Conservation (phyloP, 2,797 vertebrate species). For the Platalea minor region DNA sequence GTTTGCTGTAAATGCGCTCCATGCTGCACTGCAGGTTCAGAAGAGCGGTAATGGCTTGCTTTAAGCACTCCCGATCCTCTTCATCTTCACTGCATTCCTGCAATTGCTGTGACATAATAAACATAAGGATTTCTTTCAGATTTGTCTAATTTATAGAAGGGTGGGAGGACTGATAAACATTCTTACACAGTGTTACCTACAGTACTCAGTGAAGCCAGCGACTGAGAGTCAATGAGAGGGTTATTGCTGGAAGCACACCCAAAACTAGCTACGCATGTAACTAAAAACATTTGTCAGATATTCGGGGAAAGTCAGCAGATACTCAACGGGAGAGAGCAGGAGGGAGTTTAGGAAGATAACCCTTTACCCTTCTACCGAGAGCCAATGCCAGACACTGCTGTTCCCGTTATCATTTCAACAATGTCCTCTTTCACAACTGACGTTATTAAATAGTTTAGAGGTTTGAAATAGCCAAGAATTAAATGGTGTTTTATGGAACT, state of each 20-base stretch:
- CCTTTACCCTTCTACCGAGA: background rate
- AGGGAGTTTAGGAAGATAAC: background rate
- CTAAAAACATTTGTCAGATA: background rate
- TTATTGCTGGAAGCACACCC: background rate
- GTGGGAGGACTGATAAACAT: background rate
- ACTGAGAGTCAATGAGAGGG: background rate
- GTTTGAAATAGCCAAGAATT: background rate
- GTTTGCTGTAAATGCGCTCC: conserved; percentile 92
- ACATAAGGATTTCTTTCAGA: background rate
- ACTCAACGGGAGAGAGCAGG: background rate
- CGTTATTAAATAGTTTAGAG: background rate
- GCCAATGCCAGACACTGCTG: background rate
- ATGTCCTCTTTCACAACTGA: background rate
- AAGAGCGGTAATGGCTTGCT: conserved; percentile 96
- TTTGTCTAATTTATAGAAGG: background rate
- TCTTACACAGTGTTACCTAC: accelerated
- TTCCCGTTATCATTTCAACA: background rate
- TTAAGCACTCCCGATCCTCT: conserved; percentile 93
- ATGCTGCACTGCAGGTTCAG: conserved; percentile 95
- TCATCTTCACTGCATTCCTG: conserved; percentile 93
- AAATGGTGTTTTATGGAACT: background rate
- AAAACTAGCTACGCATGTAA: background rate
- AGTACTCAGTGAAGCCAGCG: accelerated
- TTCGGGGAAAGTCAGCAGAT: background rate
- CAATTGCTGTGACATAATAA: conserved; percentile 81